A percentile compares a stretch with the other conserved stretches of the same genome.
Evolutionary conservation across 1,140 invertebrate species (phyloP).

Genomic region (Nephila pilipes): DNA sequence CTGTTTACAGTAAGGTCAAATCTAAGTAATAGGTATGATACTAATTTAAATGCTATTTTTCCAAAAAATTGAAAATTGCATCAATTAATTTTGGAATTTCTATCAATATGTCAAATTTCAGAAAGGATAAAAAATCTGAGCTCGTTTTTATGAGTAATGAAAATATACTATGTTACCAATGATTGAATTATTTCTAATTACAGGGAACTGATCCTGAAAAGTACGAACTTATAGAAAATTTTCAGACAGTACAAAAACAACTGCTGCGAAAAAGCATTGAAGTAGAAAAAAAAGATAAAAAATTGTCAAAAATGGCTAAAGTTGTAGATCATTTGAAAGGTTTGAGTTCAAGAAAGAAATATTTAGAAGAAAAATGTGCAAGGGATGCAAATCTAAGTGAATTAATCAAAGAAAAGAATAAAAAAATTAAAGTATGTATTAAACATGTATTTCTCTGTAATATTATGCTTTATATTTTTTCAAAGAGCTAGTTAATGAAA

Average conservation of each 20-base stretch:
- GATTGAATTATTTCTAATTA: not conserved
- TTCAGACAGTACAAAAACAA: slow-evolving; percentile 57
- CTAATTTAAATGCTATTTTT: no score
- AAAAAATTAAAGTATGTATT: slow-evolving; percentile 66
- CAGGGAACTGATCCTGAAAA: slow-evolving; percentile 72
- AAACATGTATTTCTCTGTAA: not conserved
- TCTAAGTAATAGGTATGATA: no score
- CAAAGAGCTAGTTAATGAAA: no score
- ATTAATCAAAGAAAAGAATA: slow-evolving; percentile 47
- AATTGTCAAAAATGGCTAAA: slow-evolving; percentile 62
- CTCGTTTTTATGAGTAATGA: no score
- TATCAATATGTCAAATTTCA: no score
- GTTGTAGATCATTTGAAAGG: slow-evolving; percentile 53
- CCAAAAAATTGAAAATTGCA: no score
- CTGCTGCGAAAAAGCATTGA: slow-evolving; percentile 58
- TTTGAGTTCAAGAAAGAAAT: slow-evolving; percentile 52
- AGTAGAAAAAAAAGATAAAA: slow-evolving; percentile 51
- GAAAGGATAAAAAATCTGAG: no score
- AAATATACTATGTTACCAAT: not conserved
- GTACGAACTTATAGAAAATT: slow-evolving; percentile 67
- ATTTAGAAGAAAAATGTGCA: slow-evolving; percentile 50
- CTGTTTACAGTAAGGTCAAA: no score
- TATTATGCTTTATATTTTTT: no score
- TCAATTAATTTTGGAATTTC: no score
- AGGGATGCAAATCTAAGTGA: not conserved